Evolutionary conservation across 2,888 invertebrate genomes (phyloP), one percentile per base, ranked within the genome.

Genomic region (Allolobophora icterica): DNA sequence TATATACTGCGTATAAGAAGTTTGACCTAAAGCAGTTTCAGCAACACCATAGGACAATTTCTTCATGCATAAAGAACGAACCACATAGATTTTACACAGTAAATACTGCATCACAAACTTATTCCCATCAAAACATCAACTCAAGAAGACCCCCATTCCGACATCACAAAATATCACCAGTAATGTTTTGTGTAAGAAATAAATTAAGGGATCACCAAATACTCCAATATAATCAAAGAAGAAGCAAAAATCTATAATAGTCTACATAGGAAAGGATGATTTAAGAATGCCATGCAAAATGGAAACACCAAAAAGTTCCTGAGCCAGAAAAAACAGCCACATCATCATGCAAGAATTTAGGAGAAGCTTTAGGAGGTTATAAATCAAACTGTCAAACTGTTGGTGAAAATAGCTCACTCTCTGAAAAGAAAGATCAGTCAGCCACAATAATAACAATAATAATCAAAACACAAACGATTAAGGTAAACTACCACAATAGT

Each of bases 321-420:
- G 87, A 87, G n/a, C 35, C 87, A 87, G 87, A 87, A 87, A 87
- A 35, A 87, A 35, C 52, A 21, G 38, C 34, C 8, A 35, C n/a
- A 87, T 24, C 21, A 35, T 35, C 87, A 87, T 87, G 34, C 87
- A 87, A 13, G 87, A 87, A 87, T 87, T 35, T 3, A 87, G 2
- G 87, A 87, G 30, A 71, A 71, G 71, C 71, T 30, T n/a, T 71
- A 71, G 71, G 15, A 87, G 87, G 35, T 38, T 35, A 35, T 19
- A 87, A 35, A 87, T 34, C 38, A 87, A 87, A 87, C 38, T 87
- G 87, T 87, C 87, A 87, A 87, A 87, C 87, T 87, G 30, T 24
- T 87, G 33, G 24, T 35, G 87, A 87, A 84, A 35, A 35, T 38
- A 87, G 34, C 87, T 87, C 87, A 87, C 87, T 87, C 24, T 87